Evolutionary conservation across 2,888 invertebrate genomes (phyloP), one percentile per base, ranked within the genome.

Genomic region (Polyommatus iphigenia): DNA sequence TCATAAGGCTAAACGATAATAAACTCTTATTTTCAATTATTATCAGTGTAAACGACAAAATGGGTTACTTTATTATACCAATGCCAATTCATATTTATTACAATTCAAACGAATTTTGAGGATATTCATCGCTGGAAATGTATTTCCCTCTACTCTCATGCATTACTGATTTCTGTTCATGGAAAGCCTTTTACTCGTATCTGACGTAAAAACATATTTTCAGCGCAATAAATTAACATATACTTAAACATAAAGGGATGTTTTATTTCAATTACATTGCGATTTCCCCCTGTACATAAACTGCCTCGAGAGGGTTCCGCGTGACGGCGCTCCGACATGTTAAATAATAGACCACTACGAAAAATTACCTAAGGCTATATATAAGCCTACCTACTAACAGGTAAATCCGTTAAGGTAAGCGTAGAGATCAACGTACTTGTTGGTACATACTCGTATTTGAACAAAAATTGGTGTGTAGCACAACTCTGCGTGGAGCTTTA

Each of bases 301-400:
- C 62, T 62, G 62, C 24, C 62, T 13, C 62, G 15, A 18, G 67
- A 2, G 67, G 29, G 29, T 6, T 67, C 18, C 29, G 29, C 67
- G 29, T 15, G 29, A 67, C 15, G 24, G 67, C 29, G 18, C 67
- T 15, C 67, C 15, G 15, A 15, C 15, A 67, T 67, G 67, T 32
- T 32, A 67, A 67, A 67, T 29, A 67, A 67, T 67, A 67, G 67
- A 15, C 29, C 29, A 67, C 67, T 29, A 67, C 15, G 24, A 67
- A 67, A 67, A 67, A 29, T 67, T 67, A 67, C 67, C 29, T 18
- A 5, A 67, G 6, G 24, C 62, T 24, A 32, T 29, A 67, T 3
- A 3, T 29, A 29, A n/a, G 3, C 32, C 62, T 67, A 67, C 4
- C 20, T 24, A 24, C 62, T 20, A 20, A 59, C 8, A 20, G 59